Percentiles rank a stretch among this genome's conserved stretches.
Evolutionary conservation across 2,113 vertebrate species (phyloP).

Genomic region (Bagarius yarrelli): DNA sequence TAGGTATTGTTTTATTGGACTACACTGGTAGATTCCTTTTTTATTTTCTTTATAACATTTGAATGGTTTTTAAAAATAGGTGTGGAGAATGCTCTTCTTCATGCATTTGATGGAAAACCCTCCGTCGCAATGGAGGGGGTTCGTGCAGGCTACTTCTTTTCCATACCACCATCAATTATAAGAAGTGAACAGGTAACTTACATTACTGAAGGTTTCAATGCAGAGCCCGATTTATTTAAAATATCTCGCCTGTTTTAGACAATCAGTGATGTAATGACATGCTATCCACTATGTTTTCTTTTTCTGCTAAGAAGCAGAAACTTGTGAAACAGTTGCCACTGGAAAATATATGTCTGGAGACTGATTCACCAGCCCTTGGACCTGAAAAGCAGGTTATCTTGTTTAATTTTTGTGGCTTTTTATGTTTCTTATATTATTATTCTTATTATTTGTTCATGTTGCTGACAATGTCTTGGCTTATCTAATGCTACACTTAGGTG

Average conservation of each 20-base stretch:
- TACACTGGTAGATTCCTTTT: background rate
- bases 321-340: constrained; percentile 91
- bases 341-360: constrained; percentile 91
- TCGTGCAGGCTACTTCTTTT: constrained; percentile 90
- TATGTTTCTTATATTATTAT: background rate
- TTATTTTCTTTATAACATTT: background rate
- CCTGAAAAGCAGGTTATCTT: constrained; percentile 83
- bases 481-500: constrained; percentile 68
- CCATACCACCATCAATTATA: constrained; percentile 89
- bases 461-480: constrained; percentile 9
- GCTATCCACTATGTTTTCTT: constrained; percentile 25
- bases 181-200: constrained; percentile 88
- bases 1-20: constrained; percentile 73
- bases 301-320: constrained; percentile 91
- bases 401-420: background rate
- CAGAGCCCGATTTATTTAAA: background rate
- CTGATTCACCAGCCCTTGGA: constrained; percentile 90
- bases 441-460: background rate
- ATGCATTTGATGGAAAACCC: constrained; percentile 93
- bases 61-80: constrained; percentile 63
- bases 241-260: background rate
- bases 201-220: background rate
- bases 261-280: background rate
- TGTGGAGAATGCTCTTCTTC: constrained; percentile 85
- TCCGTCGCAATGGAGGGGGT: constrained; percentile 94